phyloP scores from a whole-genome alignment of 2,113 vertebrate species.

The Phodopus roborovskii region DNA sequence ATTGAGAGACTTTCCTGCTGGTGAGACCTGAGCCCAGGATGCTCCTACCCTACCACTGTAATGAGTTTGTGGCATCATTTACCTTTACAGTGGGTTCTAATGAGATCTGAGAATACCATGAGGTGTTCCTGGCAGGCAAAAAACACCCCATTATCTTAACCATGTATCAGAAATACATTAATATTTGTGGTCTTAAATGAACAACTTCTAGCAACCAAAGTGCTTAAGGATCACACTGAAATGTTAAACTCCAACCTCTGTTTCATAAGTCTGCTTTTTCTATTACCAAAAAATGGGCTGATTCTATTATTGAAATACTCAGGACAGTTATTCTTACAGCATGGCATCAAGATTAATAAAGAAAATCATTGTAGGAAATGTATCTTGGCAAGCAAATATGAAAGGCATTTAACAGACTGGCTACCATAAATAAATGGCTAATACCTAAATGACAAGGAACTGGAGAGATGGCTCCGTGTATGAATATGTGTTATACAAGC shows the following conservation, averaged over 20 bases:
- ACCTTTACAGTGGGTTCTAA: not conserved
- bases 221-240: not conserved
- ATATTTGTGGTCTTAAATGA: not conserved
- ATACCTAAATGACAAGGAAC: not conserved
- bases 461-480: not conserved
- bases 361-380: not conserved
- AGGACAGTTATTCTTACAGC: not conserved
- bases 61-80: not conserved
- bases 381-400: not conserved
- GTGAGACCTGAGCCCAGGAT: not conserved
- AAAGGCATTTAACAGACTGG: not conserved
- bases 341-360: not conserved
- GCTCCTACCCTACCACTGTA: not conserved
- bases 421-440: not conserved
- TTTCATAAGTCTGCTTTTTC: not conserved
- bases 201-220: not conserved
- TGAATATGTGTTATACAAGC: not conserved
- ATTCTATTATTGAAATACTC: conserved; percentile 6
- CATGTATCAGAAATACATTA: not conserved
- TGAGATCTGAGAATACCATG: not conserved
- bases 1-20: not conserved
- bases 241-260: conserved; percentile 23
- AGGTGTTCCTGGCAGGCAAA: not conserved
- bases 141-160: not conserved
- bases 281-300: not conserved